Percentiles rank a stretch among this genome's conserved stretches.
Conservation (phyloP, 2,797 vertebrate genomes). For the Rhabdophis nuchalis region DNA sequence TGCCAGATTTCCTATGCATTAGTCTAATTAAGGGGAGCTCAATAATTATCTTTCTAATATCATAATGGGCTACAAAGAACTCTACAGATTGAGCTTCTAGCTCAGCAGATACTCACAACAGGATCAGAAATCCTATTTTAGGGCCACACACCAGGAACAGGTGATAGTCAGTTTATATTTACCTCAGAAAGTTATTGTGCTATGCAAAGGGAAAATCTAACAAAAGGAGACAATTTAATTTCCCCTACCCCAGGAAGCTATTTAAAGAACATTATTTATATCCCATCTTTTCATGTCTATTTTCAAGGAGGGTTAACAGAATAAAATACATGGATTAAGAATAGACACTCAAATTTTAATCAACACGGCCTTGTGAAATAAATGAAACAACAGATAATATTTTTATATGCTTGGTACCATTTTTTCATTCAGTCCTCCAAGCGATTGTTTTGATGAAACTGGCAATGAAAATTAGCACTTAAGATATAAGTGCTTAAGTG, state of each 20-base stretch:
- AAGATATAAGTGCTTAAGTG: too few relatives aligned
- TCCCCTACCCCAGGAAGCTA: background rate
- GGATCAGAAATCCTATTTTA: slow-evolving; percentile 41
- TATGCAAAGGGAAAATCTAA: slow-evolving; percentile 7
- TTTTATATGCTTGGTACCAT: background rate
- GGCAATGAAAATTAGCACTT: background rate
- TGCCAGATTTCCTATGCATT: slow-evolving; percentile 79
- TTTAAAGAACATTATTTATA: background rate
- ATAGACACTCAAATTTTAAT: background rate
- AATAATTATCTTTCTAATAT: slow-evolving; percentile 75
- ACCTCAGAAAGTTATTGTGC: slow-evolving; percentile 29
- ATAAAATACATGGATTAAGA: background rate
- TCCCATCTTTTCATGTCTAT: background rate
- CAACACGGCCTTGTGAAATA: background rate
- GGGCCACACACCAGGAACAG: background rate
- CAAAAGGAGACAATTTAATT: background rate
- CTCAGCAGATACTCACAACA: slow-evolving; percentile 59
- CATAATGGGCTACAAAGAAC: slow-evolving; percentile 57
- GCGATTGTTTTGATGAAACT: background rate
- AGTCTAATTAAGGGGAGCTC: slow-evolving; percentile 80
- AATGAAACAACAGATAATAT: background rate
- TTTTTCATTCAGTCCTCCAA: background rate
- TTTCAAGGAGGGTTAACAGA: background rate
- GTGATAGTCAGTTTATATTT: background rate
- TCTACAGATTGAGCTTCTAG: slow-evolving; percentile 54